phyloP scores from a whole-genome alignment of 2,797 vertebrate genomes.

The Glossophaga mutica region DNA sequence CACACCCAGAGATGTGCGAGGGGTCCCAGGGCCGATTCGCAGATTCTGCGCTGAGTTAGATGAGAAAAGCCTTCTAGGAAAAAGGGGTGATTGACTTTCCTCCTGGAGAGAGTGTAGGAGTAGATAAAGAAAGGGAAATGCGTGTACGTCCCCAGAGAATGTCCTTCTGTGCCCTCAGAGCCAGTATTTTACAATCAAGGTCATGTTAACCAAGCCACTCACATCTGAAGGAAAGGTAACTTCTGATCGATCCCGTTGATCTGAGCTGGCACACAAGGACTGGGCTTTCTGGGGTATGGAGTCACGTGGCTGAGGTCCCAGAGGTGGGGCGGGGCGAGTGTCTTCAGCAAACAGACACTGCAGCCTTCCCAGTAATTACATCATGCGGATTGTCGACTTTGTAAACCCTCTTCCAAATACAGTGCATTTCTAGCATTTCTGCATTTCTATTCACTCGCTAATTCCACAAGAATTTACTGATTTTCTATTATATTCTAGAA shows the following conservation, averaged over 20 bases:
- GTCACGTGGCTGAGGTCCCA: not conserved
- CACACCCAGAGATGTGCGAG: not conserved
- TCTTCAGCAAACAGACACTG: not conserved
- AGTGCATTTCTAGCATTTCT: not conserved
- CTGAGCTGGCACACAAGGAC: not conserved
- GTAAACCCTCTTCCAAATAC: not conserved
- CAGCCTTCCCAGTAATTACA: not conserved
- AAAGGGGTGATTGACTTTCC: not conserved
- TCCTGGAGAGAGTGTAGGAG: not conserved
- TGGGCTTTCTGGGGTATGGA: not conserved
- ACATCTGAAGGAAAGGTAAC: not conserved
- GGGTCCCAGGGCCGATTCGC: no score
- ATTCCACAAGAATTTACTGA: not conserved
- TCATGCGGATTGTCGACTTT: not conserved
- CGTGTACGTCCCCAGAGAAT: not conserved
- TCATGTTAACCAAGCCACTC: not conserved
- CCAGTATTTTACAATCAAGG: not conserved
- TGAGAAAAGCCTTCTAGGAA: not conserved
- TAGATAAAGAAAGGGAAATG: not conserved
- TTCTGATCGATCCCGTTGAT: not conserved
- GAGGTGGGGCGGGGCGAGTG: accelerated
- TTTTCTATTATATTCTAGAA: not conserved
- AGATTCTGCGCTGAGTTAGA: no score
- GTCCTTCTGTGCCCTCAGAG: not conserved
- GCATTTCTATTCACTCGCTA: not conserved